Evolutionary conservation across 2,888 invertebrate genomes (phyloP).

Genomic region (Rotaria sp.): DNA sequence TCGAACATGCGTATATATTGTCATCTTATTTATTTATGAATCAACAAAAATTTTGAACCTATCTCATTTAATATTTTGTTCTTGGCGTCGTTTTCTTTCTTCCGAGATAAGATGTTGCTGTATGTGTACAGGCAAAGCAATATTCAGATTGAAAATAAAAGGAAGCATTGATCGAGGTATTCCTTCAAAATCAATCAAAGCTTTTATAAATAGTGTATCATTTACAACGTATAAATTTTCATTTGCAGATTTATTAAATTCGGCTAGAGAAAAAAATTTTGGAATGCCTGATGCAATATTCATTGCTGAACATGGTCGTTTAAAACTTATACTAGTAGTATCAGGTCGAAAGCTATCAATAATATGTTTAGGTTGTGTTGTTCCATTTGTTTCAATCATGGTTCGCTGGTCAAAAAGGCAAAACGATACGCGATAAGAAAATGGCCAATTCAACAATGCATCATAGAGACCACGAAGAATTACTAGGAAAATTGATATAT

Average conservation of each 20-base stretch:
- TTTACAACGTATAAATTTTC: neutral
- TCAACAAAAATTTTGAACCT: too few species aligned
- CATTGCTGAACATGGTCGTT: slow-evolving; percentile 51
- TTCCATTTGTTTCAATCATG: neutral
- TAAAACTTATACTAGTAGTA: slow-evolving; percentile 50
- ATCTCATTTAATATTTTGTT: neutral
- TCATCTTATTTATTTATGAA: too few species aligned
- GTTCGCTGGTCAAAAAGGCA: neutral
- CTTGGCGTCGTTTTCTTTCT: neutral
- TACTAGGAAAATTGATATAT: slow-evolving; percentile 52
- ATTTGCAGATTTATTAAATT: neutral
- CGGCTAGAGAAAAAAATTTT: slow-evolving; percentile 47
- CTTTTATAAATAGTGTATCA: neutral
- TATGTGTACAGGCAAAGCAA: neutral
- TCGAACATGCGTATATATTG: too few species aligned
- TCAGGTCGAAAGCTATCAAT: slow-evolving; percentile 53
- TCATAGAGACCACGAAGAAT: slow-evolving; percentile 50
- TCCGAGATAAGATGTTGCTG: neutral
- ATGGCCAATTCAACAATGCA: slow-evolving; percentile 50
- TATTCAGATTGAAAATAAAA: neutral
- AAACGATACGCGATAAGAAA: slow-evolving; percentile 42
- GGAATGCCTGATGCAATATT: slow-evolving; percentile 55
- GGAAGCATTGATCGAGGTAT: neutral
- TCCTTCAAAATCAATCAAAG: neutral
- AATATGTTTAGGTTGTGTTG: slow-evolving; percentile 43